Base-by-base conservation (phyloP, 2,113 vertebrate species). In the Psephotus haematonotus region DNA sequence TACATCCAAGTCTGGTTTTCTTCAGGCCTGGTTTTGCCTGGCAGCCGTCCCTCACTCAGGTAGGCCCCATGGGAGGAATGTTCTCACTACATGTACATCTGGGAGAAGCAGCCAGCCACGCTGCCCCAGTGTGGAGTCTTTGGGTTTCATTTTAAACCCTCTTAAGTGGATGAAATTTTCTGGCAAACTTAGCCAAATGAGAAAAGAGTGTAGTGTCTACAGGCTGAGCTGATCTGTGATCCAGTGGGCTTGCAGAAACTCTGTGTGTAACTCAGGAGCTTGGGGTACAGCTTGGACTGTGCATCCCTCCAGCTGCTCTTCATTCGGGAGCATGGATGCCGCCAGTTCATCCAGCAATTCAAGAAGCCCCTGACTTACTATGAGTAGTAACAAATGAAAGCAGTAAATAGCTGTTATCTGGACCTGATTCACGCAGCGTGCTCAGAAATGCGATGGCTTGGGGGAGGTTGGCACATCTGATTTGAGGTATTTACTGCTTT, bases 1-100 rank as follows among this genome's bases (percentile, higher is more conserved):
- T 74, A 37, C 77, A 55, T 79, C 70, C 24, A 92, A 93, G 89
- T 74, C 97, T 97, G 95, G 25, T 88, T 97, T 97, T 93, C 88
- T 64, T 93, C 97, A 96, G 91, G 57, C 71, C 75, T 60, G 81
- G 86, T 85, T 94, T 90, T 80, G 86, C 94, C 95, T 97, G 97
- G 96, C 96, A 93, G 90, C 89, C 8, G 1, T 84, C 46, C 92
- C 89, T 70, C 62, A 35, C 14, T 1, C 10, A 71, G 86, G 93
- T 25, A 89, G 81, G 92, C 50, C 94, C 59, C 60, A 1, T 10
- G 88, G 83, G 88, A 94, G 67, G 64, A 44, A 74, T 46, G 67
- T 62, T 60, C 83, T 95, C 88, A 2, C 44, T 16, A 5, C 17
- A 1, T 22, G 23, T 13, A 29, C 1, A 0, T 27, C 53, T 60